A percentile compares a stretch with the other conserved stretches of the same genome.
Conservation (phyloP, 2,113 vertebrate genomes). For the Xiphorhynchus elegans region DNA sequence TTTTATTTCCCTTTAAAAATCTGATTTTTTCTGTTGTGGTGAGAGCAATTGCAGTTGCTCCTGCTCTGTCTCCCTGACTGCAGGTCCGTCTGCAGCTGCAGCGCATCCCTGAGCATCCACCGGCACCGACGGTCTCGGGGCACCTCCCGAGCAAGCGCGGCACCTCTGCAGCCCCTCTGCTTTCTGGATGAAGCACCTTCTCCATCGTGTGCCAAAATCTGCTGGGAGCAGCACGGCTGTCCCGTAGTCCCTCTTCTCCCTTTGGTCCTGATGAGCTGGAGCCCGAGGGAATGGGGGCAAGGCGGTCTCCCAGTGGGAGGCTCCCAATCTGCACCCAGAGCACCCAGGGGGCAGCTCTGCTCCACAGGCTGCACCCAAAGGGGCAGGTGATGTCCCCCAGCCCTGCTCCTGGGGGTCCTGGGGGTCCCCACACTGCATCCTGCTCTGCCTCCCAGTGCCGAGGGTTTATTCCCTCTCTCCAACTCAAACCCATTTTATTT, state of each 20-base stretch:
- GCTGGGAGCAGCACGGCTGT: rapidly evolving
- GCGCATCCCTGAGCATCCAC: rapidly evolving
- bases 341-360: background rate
- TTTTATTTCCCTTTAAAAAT: background rate
- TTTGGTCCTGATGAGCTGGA: background rate
- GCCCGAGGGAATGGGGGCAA: rapidly evolving
- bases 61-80: background rate
- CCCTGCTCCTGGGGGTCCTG: background rate
- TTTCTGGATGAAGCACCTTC: too few relatives aligned
- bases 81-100: background rate
- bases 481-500: background rate
- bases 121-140: rapidly evolving
- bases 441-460: rapidly evolving
- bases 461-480: background rate
- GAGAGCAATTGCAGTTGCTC: background rate
- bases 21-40: background rate
- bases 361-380: background rate
- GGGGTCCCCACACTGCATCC: background rate
- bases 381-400: background rate
- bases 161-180: too few relatives aligned
- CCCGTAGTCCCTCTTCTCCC: background rate
- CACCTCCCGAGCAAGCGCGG: rapidly evolving
- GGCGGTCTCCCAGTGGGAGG: background rate
- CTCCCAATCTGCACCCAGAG: background rate
- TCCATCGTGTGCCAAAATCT: background rate